Evolutionary conservation across 2,113 vertebrate species (phyloP), one percentile per base, ranked within the genome.

Genomic region (Laterallus jamaicensis): DNA sequence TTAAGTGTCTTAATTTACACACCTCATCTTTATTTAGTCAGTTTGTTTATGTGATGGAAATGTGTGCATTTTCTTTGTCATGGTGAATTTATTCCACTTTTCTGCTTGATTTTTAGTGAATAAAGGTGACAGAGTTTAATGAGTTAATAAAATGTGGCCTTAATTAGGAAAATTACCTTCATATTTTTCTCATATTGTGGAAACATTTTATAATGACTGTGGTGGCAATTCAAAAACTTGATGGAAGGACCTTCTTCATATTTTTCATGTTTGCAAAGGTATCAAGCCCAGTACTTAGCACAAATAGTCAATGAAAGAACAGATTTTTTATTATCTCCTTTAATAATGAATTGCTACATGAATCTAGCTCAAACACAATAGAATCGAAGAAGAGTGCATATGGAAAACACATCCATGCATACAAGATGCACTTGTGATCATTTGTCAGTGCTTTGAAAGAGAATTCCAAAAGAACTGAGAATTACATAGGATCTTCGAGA

Each of bases 111-210:
- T 95, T 95, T 95, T 96, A 81, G 47, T 10, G 88, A 92, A 92
- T 94, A 90, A 56, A 89, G 35, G 94, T 90, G 97, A 81, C 90
- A 86, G 21, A 25, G 80, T 94, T 96, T 95, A 96, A 97, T 82
- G 22, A 93, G 59, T 94, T 81, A 93, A 95, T 91, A 86, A 83
- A 95, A 93, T 70, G 59, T 81, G 80, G 62, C 39, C 86, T 93
- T 96, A 91, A 96, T 97, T 97, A 97, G 69, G 88, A 94, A 78
- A 93, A 97, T 90, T 93, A 19, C 76, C 73, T 92, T 94, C 92
- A 50, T 95, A 74, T 94, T 92, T 96, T 95, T 95, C 97, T 97
- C 86, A 89, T 74, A 70, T 93, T 86, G 74, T 94, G 90, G 79
- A 96, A 87, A 77, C 37, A 75, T 86, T 96, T 97, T 79, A 49